Conservation (phyloP, 2,113 vertebrate species). For the Triplophysa rosa region DNA sequence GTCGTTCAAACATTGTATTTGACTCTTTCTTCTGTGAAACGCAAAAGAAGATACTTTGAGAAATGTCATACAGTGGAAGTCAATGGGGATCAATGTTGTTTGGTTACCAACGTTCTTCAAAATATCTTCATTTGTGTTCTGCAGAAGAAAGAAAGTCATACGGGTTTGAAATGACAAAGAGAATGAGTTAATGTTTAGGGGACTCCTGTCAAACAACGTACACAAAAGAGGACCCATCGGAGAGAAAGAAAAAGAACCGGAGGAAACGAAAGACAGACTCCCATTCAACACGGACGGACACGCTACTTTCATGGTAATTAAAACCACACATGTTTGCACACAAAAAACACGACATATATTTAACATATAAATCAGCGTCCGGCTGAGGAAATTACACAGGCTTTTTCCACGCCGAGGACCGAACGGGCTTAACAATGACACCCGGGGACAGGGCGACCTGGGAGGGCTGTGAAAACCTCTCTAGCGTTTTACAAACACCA, state of each 20-base stretch:
- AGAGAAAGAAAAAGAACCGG: constrained; percentile 14
- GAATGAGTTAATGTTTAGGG: no score
- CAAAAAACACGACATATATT: constrained; percentile 19
- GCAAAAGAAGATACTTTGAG: no score
- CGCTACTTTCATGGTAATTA: constrained; percentile 52
- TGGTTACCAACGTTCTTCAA: no score
- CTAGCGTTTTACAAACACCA: constrained; percentile 69
- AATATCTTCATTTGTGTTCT: no score
- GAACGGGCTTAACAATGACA: constrained; percentile 47
- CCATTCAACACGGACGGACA: constrained; percentile 37
- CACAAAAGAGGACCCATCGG: no score
- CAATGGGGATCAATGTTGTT: no score
- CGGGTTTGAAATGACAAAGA: no score
- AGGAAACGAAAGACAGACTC: constrained; percentile 39
- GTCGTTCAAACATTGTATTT: no score
- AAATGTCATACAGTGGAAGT: no score
- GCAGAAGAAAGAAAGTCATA: no score
- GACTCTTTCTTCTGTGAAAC: no score
- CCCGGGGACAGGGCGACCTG: constrained; percentile 44
- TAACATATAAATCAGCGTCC: constrained; percentile 29
- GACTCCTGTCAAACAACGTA: no score
- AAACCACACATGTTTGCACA: constrained; percentile 50
- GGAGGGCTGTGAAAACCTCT: constrained; percentile 63
- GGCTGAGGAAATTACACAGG: constrained; percentile 37
- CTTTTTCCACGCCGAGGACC: constrained; percentile 47